Base-by-base conservation (phyloP, 2,888 invertebrate genomes). In the Drosophila basisetae region DNA sequence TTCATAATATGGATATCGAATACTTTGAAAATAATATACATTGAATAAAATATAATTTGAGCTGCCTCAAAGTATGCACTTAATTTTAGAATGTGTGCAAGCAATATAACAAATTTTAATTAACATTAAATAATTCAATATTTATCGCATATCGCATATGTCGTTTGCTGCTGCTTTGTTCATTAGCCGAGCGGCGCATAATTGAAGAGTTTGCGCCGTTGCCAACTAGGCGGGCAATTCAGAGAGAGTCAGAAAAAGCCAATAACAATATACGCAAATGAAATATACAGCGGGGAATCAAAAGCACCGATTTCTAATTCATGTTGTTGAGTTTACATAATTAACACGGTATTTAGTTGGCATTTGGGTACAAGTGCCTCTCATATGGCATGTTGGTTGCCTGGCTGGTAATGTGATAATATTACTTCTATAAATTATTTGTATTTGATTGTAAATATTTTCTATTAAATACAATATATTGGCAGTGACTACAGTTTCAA, bases 81-180 rank as follows among this genome's bases (percentile, higher is more conserved):
- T 28, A 59, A 47, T 69, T 76, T 61, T 31, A 25, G 61, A 49
- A 22, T 35, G 35, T 70, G 64, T 9, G 35, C 43, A 18, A 41
- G 6, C 63, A 59, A 64, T 35, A 64, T 54, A 22, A 22, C 52
- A 18, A 61, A 76, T 83, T 86, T 83, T 83, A 84, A 89, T 86
- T 87, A 83, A 84, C 77, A 73, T 76, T 89, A 70, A 86, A 89
- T 84, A 84, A 89, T 88, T 85, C 67, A 82, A 76, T 80, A 68
- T 81, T 66, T 65, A 76, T 78, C 68, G 69, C 62, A 73, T 68
- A 65, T 39, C 64, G 60, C 72, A 39, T 43, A 54, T 70, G 65
- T 41, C 50, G 41, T 37, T 73, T 49, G 52, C 53, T 43, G 35
- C 50, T 60, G 78, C 78, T 82, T 76, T 85, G 80, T 82, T 78